Percentiles rank a stretch among this genome's conserved stretches.
Conservation (phyloP, 2,888 invertebrate genomes). For the Plebejus anna region DNA sequence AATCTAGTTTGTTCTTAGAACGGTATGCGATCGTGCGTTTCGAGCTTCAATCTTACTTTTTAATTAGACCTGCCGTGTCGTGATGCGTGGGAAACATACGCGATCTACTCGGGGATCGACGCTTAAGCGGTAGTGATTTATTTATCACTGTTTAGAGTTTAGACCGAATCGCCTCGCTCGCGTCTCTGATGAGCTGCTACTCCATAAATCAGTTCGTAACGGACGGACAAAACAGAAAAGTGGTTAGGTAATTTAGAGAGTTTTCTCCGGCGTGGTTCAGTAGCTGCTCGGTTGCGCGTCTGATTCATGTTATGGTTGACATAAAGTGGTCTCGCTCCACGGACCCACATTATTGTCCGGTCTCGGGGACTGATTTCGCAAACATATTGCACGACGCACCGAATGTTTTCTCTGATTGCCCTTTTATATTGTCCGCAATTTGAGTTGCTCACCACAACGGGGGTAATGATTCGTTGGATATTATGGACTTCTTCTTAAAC, state of each 20-base stretch:
- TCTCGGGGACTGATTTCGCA: constrained; percentile 30
- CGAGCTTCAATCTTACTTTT: constrained; percentile 28
- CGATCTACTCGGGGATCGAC: background rate
- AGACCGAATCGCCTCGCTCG: background rate
- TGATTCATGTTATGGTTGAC: constrained; percentile 55
- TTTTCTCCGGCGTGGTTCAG: constrained; percentile 35
- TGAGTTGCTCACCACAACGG: background rate
- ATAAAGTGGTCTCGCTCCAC: constrained; percentile 47
- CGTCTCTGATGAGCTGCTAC: background rate
- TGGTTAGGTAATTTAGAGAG: constrained; percentile 30
- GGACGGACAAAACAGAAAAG: background rate
- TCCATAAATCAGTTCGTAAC: background rate
- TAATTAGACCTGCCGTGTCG: constrained; percentile 21
- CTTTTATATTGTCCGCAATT: background rate
- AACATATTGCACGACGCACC: constrained; percentile 31
- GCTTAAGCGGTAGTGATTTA: background rate
- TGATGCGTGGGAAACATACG: constrained; percentile 20
- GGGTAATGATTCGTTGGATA: constrained; percentile 1
- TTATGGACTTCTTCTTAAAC: background rate
- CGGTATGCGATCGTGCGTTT: constrained; percentile 30
- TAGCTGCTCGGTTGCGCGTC: constrained; percentile 35
- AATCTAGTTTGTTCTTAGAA: constrained; percentile 33
- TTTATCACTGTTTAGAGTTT: background rate
- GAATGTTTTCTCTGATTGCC: constrained; percentile 12
- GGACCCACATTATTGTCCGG: constrained; percentile 36